phyloP scores from a whole-genome alignment of 2,888 invertebrate species.

The Tachina fera region DNA sequence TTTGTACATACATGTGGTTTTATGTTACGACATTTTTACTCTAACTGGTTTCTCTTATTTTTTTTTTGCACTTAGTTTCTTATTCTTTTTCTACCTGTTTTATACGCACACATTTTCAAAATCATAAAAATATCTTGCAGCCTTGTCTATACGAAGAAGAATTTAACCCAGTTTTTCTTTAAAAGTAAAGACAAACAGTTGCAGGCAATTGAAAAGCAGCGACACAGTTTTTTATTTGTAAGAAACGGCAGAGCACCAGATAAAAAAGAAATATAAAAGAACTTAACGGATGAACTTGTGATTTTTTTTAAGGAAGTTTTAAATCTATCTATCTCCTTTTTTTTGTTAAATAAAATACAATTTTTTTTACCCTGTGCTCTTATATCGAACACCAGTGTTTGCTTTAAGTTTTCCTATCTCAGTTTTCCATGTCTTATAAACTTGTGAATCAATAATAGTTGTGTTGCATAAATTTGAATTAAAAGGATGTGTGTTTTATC shows the following conservation, averaged over 20 bases:
- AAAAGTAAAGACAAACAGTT: constrained; percentile 38
- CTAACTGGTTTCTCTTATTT: constrained; percentile 54
- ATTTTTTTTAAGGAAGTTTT: not conserved
- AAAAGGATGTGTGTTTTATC: constrained; percentile 42
- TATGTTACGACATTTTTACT: constrained; percentile 52
- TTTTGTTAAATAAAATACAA: not conserved
- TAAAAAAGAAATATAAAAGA: not conserved
- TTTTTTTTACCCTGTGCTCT: not conserved
- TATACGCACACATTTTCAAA: constrained; percentile 35
- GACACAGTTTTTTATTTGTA: not conserved
- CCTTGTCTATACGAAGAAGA: constrained; percentile 59
- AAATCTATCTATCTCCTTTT: too few relatives aligned
- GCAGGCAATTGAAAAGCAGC: constrained; percentile 8
- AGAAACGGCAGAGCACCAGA: too few relatives aligned
- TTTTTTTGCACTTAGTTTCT: constrained; percentile 8
- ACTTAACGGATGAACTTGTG: not conserved
- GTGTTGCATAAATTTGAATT: constrained; percentile 51
- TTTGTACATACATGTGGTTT: constrained; percentile 39
- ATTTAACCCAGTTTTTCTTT: constrained; percentile 65
- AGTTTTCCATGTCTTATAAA: constrained; percentile 51
- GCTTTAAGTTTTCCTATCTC: constrained; percentile 25
- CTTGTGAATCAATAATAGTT: constrained; percentile 60
- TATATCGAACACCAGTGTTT: not conserved
- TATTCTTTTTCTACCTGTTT: constrained; percentile 20
- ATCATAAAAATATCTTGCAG: constrained; percentile 50